Evolutionary conservation across 1,140 invertebrate genomes (phyloP), one percentile per base, ranked within the genome.

Genomic region (Drosophila mojavensis): DNA sequence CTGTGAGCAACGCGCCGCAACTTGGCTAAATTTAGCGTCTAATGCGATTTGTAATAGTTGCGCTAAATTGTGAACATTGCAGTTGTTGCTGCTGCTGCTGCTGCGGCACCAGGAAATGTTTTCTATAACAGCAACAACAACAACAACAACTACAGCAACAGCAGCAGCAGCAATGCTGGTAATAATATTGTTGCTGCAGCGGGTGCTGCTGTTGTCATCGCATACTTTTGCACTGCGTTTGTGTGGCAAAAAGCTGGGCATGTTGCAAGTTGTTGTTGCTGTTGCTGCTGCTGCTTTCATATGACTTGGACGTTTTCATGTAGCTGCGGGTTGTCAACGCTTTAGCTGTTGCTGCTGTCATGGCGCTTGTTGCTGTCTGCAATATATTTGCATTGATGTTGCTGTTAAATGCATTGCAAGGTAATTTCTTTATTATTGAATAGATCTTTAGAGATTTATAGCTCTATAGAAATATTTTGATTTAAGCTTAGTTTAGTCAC

Each of bases 11-110:
- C 7, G 24, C 48, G 20, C 1, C 11, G 33, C 55, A 60, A 39
- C 65, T 53, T 64, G 61, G 81, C 82, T 86, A 86, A 86, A 86
- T 86, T 82, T 86, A 86, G 79, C 83, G 70, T 88, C 82, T 86
- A 86, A 86, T 88, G 82, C 82, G 82, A 86, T 86, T 86, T 86
- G 82, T 88, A 82, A 88, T 88, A 86, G 79, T 73, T 86, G 82
- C 81, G 83, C 83, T 86, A 82, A 86, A 86, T 86, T 86, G 82
- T 82, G 56, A 75, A 54, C 78, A 74, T 62, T 64, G 63, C 41
- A 60, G 81, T 43, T 73, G 81, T 68, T 70, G 79, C 79, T 54
- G 75, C 51, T 30, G 76, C 26, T 64, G 63, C 41, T 64, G 81
- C 47, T 73, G 81, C 77, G 67, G 79, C 82, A 86, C 82, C 83